phyloP scores from a whole-genome alignment of 2,113 vertebrate genomes.

The Dromiciops gliroides region DNA sequence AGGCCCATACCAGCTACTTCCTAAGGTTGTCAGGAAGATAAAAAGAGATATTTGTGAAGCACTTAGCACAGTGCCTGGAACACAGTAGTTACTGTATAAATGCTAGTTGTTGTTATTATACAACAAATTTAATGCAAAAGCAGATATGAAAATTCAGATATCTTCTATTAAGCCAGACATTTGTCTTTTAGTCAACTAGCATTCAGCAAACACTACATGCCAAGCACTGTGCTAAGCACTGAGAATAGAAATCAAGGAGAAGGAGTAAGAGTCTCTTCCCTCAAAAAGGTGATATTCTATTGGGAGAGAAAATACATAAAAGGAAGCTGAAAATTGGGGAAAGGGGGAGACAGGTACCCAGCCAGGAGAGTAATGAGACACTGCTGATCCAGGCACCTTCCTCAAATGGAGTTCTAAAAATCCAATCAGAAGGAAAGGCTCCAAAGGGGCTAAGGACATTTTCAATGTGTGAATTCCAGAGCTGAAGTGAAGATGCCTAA shows the following conservation, averaged over 20 bases:
- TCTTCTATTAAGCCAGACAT: neutral
- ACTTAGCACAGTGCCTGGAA: too few relatives aligned
- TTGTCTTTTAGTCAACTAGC: neutral
- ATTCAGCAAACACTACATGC: neutral
- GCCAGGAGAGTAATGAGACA: neutral
- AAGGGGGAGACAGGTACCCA: neutral
- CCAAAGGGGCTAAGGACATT: neutral
- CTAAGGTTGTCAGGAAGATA: too few relatives aligned
- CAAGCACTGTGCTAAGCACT: neutral
- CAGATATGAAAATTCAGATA: neutral
- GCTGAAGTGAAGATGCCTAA: neutral
- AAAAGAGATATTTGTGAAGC: too few relatives aligned
- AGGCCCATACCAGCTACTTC: too few relatives aligned
- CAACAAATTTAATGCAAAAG: neutral
- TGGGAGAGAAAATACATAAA: neutral
- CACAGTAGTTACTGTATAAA: neutral
- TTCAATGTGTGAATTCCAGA: neutral
- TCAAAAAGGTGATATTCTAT: neutral
- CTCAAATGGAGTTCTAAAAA: neutral
- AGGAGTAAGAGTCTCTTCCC: neutral
- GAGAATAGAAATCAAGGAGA: neutral
- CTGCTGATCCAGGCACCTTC: neutral
- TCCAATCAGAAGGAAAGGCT: neutral
- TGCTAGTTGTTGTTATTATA: neutral
- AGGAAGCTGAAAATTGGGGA: neutral